Conservation (phyloP, 2,888 invertebrate species). For the Lasiommata megera region DNA sequence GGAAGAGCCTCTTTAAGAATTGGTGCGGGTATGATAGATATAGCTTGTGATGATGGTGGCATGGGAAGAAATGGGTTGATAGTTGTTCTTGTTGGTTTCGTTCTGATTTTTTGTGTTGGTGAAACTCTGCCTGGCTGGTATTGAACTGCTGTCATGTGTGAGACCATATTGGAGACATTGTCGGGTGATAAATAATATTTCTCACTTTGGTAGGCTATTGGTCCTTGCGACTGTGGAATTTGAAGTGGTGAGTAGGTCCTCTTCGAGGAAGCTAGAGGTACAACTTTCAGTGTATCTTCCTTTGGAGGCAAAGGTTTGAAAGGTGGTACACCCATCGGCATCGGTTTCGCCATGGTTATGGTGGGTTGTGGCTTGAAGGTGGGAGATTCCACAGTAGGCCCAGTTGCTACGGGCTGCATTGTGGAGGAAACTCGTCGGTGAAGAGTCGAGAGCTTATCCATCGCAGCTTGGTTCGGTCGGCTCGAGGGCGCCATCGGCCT, state of each 20-base stretch:
- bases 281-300: conserved; percentile 77
- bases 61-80: conserved; percentile 78
- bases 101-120: conserved; percentile 53
- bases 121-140: conserved; percentile 58
- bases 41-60: conserved; percentile 61
- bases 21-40: conserved; percentile 63
- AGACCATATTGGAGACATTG: conserved; percentile 70
- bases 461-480: conserved; percentile 62
- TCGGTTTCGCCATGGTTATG: conserved; percentile 76
- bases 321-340: conserved; percentile 85
- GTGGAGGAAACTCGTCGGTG: conserved; percentile 57
- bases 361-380: conserved; percentile 45
- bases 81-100: conserved; percentile 68
- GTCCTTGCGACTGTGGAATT: conserved; percentile 62
- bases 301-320: conserved; percentile 89
- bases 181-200: conserved; percentile 60
- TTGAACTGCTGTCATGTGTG: conserved; percentile 71
- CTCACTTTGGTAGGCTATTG: conserved; percentile 72
- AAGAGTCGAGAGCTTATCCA: conserved; percentile 61
- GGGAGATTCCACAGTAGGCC: conserved; percentile 49
- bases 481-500: conserved; percentile 56
- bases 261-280: conserved; percentile 64
- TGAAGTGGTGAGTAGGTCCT: conserved; percentile 62
- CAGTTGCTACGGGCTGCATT: conserved; percentile 64
- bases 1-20: conserved; percentile 57